phyloP scores from a whole-genome alignment of 2,888 invertebrate species.

The Plagodis dolabraria region DNA sequence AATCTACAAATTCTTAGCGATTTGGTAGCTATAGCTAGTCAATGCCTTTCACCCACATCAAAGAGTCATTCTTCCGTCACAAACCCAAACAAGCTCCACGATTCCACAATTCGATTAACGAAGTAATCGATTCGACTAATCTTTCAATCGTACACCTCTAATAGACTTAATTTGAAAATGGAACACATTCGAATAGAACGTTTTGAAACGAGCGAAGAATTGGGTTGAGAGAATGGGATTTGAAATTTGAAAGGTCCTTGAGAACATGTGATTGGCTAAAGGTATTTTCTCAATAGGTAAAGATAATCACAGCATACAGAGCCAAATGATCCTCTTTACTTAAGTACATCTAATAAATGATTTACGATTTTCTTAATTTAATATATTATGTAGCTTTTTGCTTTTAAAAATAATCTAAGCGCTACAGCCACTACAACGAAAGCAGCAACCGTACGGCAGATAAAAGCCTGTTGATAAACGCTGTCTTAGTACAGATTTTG shows the following conservation, averaged over 20 bases:
- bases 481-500: no score
- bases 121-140: constrained; percentile 38
- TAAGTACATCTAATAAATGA: no score
- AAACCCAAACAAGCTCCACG: constrained; percentile 23
- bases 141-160: constrained; percentile 34
- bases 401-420: no score
- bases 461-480: no score
- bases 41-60: constrained; percentile 11
- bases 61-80: constrained; percentile 19
- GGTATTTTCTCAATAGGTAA: constrained; percentile 10
- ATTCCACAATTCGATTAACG: constrained; percentile 31
- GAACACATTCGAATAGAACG: constrained; percentile 38
- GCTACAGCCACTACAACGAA: no score
- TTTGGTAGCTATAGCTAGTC: no score
- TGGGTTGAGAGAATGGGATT: constrained; percentile 28
- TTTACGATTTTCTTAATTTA: no score
- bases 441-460: no score
- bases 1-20: no score
- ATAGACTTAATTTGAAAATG: constrained; percentile 58
- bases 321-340: no score
- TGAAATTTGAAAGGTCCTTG: constrained; percentile 46
- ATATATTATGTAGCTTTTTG: no score
- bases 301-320: background rate
- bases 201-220: constrained; percentile 24
- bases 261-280: constrained; percentile 42